Evolutionary conservation across 2,113 vertebrate species (phyloP).

Genomic region (Rhabdomys dilectus): DNA sequence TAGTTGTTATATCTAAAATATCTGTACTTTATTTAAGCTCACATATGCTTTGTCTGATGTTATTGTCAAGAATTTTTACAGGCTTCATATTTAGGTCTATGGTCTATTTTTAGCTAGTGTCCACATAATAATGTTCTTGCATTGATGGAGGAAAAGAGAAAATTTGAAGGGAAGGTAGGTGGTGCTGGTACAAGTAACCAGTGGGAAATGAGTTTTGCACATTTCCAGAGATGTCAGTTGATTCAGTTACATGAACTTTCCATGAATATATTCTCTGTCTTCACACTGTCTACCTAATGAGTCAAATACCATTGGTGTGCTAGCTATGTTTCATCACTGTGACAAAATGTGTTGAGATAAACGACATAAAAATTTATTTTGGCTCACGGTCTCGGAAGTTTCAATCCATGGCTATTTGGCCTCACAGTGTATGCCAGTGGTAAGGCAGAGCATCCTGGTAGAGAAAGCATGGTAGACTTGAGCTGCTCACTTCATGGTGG

Average conservation of each 20-base stretch:
- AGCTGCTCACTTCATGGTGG: neutral
- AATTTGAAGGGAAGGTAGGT: neutral
- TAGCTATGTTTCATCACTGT: neutral
- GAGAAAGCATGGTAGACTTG: neutral
- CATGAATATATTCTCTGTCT: neutral
- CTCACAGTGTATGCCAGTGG: neutral
- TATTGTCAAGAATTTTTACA: conserved; percentile 28
- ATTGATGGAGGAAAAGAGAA: conserved; percentile 4
- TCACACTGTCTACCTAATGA: neutral
- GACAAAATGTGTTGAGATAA: neutral
- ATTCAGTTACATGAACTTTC: neutral
- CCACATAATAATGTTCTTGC: conserved; percentile 2
- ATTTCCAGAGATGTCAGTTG: neutral
- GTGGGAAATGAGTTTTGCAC: neutral
- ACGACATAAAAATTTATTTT: neutral
- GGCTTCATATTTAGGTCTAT: conserved; percentile 19
- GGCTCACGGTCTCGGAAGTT: neutral
- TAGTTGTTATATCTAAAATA: conserved; percentile 45
- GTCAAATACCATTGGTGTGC: neutral
- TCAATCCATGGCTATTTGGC: neutral
- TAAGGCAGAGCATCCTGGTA: neutral
- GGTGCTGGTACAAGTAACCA: neutral
- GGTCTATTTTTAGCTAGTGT: conserved; percentile 18
- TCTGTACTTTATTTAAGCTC: neutral
- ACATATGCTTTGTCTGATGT: conserved; percentile 15